These are phyloP conservation scores for Lysiphlebus fabarum DNA, from an alignment of 1,140 invertebrate species.

Conservation along the genomic window DNA sequence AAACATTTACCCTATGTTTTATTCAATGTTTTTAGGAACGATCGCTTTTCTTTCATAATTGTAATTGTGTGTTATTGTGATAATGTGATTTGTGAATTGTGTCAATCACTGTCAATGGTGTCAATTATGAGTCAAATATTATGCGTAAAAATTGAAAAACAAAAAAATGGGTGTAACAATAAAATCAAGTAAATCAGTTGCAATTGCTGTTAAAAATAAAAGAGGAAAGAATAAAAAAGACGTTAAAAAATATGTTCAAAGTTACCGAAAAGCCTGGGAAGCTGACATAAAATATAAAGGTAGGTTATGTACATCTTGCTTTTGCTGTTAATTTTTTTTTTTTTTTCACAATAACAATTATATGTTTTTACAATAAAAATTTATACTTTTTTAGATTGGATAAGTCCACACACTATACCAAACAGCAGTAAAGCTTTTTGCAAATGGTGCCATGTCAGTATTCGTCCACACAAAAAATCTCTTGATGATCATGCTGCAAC, in stretches of 20 bases:
- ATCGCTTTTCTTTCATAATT: no score
- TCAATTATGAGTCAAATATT: no score
- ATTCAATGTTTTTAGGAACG: no score
- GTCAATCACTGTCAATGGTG: no score
- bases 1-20: no score
- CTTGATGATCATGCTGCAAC: conserved; percentile 7
- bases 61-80: no score
- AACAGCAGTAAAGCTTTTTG: conserved; percentile 13
- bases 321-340: background rate
- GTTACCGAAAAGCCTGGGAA: background rate
- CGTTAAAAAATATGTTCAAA: conserved; percentile 1
- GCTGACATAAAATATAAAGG: background rate
- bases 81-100: no score
- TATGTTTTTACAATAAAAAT: background rate
- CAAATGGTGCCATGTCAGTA: background rate
- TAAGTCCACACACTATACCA: conserved; percentile 6
- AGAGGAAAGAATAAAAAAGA: background rate
- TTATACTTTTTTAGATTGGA: conserved; percentile 15
- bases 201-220: background rate
- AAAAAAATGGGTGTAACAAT: conserved; percentile 4
- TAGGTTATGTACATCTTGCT: background rate
- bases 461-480: conserved; percentile 10
- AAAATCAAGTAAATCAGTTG: background rate
- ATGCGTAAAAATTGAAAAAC: background rate
- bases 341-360: background rate